phyloP scores from a whole-genome alignment of 2,113 vertebrate species.

The Onychostoma macrolepis region DNA sequence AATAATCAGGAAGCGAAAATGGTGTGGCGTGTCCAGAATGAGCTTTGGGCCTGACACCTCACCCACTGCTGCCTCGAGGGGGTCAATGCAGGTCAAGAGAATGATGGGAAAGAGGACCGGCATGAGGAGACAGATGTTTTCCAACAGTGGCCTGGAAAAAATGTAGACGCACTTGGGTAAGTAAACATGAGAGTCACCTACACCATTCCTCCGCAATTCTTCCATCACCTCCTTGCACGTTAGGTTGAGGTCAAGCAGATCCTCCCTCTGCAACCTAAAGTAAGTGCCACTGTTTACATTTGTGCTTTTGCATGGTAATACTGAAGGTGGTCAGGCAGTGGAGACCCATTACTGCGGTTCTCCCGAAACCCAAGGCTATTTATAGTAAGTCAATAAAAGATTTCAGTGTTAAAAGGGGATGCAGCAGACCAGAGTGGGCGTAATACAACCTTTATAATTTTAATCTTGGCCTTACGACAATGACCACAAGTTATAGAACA shows the following conservation, averaged over 20 bases:
- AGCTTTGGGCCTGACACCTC: constrained; percentile 42
- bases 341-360: background rate
- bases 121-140: constrained; percentile 31
- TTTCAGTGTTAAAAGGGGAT: constrained; percentile 3
- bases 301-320: background rate
- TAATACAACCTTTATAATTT: constrained; percentile 23
- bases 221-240: constrained; percentile 30
- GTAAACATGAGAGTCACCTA: constrained; percentile 28
- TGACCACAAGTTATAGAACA: constrained; percentile 34
- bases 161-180: constrained; percentile 18
- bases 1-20: constrained; percentile 59
- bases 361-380: constrained; percentile 2
- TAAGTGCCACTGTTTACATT: background rate
- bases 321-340: background rate
- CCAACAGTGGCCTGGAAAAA: constrained; percentile 24
- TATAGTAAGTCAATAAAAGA: background rate
- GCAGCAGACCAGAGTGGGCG: background rate
- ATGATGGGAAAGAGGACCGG: constrained; percentile 25
- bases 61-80: background rate
- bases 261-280: background rate
- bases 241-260: constrained; percentile 28
- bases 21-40: constrained; percentile 44
- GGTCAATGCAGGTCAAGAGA: constrained; percentile 29
- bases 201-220: background rate
- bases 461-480: constrained; percentile 34